Base-by-base conservation (phyloP, 2,797 vertebrate genomes). In the Arnoldichthys spilopterus region DNA sequence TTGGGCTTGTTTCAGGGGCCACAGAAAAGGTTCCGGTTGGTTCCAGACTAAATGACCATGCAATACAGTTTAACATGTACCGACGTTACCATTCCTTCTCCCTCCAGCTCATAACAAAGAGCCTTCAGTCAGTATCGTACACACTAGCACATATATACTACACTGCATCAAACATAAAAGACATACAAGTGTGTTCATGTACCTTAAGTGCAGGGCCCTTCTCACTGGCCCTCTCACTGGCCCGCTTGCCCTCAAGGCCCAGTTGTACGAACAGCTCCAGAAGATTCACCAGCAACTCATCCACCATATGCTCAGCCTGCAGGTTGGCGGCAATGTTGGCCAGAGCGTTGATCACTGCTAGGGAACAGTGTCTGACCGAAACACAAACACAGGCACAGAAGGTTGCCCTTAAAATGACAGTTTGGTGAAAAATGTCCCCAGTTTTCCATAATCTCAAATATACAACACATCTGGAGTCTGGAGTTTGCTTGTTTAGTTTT, bases 261-360 rank as follows among this genome's bases (percentile, higher is more conserved):
- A 99, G 94, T 86, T 99, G 98, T 63, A 99, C 98, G 78, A 99
- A 99, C 40, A 99, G 92, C 85, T 99, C 98, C 87, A 99, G 93
- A 84, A 99, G 90, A 90, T 99, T 99, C 91, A 98, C 98, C 85
- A 99, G 94, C 56, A 99, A 92, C 85, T 99, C 98, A 13, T 99
- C 98, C 71, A 98, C 97, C 87, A 98, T 95, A 26, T 96, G 96
- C 66, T 99, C 98, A 0, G 95, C 95, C 88, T 98, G 97, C 72
- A 99, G 94, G 90, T 99, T 99, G 32, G 97, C 98, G 0, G 98
- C 97, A 0, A 99, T 99, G 89, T 99, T 99, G 15, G 97, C 97
- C 83, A 99, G 90, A 54, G 98, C 98, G 0, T 99, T 99, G 84
- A 99, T 99, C 81, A 99, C 98, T 0, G 98, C 97, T 88, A 99